Percentiles rank a stretch among this genome's conserved stretches.
Conservation (phyloP, 2,797 vertebrate species). For the Halcyon badia region DNA sequence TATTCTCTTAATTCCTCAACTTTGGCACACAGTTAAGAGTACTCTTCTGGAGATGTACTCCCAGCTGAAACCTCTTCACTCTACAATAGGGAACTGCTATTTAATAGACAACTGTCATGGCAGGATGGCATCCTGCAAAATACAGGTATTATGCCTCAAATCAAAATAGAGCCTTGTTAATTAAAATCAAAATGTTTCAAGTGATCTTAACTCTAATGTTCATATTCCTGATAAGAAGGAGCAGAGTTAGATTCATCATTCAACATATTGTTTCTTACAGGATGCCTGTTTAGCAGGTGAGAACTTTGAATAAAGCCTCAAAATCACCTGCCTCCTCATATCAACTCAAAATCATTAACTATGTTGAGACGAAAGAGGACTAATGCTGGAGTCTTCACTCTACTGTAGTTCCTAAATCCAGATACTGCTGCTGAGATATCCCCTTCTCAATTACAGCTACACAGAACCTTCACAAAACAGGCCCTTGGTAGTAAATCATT, state of each 20-base stretch:
- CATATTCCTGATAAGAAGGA: neutral
- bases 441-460: neutral
- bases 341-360: neutral
- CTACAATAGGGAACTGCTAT: neutral
- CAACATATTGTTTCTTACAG: neutral
- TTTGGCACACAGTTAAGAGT: neutral
- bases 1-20: neutral
- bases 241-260: neutral
- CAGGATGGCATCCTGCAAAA: neutral
- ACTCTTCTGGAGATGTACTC: neutral
- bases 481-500: neutral
- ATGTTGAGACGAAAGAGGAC: neutral
- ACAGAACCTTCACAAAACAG: neutral
- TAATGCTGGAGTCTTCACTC: neutral
- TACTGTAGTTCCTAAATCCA: neutral
- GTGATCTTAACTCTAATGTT: neutral
- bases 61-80: neutral
- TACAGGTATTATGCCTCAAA: neutral
- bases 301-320: neutral
- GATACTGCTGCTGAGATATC: neutral
- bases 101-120: neutral
- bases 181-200: neutral
- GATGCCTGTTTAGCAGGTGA: neutral
- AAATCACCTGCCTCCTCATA: neutral
- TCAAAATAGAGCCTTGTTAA: neutral